Evolutionary conservation across 1,140 invertebrate genomes (phyloP).

Genomic region (Stratiolaelaps scimitus): DNA sequence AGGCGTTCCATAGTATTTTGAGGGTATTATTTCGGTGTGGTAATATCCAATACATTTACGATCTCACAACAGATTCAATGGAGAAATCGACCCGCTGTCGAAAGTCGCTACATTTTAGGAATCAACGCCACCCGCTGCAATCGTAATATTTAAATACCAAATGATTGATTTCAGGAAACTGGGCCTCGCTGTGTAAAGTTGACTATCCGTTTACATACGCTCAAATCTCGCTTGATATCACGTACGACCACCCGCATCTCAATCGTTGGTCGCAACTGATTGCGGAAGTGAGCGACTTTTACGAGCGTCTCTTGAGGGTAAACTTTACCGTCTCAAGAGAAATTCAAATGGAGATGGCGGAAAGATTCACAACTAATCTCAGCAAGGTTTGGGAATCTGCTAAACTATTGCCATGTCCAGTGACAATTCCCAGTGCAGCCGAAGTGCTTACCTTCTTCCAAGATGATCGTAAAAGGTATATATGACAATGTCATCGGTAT

Average conservation of each 20-base stretch:
- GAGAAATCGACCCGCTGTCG: no score
- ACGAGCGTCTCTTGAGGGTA: constrained; percentile 1
- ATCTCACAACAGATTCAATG: no score
- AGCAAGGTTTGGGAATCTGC: neutral
- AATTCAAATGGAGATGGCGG: neutral
- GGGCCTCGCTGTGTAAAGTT: constrained; percentile 2
- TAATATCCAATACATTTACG: no score
- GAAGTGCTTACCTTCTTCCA: constrained; percentile 10
- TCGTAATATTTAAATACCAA: no score
- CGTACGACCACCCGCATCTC: no score
- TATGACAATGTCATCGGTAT: no score
- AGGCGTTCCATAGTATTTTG: no score
- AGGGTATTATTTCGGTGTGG: no score
- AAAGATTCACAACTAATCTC: neutral
- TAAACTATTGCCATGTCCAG: neutral
- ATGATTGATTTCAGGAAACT: neutral
- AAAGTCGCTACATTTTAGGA: no score
- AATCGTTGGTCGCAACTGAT: no score
- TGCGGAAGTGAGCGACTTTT: neutral
- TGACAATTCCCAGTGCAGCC: neutral
- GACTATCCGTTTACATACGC: neutral
- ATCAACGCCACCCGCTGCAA: no score
- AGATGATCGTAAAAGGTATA: constrained; percentile 13
- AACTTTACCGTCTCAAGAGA: neutral
- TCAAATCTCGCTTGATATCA: no score